Evolutionary conservation across 2,797 vertebrate species (phyloP).

Genomic region (Artibeus lituratus): DNA sequence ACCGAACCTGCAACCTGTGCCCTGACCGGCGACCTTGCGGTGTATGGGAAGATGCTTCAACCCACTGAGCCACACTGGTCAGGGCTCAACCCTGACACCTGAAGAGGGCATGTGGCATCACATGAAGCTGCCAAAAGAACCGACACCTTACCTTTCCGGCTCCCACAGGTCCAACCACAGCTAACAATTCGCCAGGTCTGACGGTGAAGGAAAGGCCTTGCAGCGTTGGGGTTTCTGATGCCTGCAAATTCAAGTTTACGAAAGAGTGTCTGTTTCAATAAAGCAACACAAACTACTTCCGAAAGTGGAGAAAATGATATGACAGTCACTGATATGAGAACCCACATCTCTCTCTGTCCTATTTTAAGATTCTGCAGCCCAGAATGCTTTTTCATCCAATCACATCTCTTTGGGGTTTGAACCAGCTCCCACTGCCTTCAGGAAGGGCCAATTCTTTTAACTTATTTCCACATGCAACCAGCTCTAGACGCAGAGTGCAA

Average conservation of each 20-base stretch:
- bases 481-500: not conserved
- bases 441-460: not conserved
- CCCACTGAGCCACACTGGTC: not conserved
- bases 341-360: not conserved
- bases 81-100: not conserved
- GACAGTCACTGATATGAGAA: not conserved
- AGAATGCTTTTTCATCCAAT: not conserved
- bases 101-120: accelerated
- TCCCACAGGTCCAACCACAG: constrained; percentile 94
- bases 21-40: not conserved
- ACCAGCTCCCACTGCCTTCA: not conserved
- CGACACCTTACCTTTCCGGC: constrained; percentile 90
- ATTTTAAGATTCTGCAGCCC: not conserved
- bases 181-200: constrained; percentile 89
- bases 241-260: constrained; percentile 74
- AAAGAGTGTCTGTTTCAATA: not conserved
- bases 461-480: not conserved
- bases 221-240: constrained; percentile 88
- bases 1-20: not conserved
- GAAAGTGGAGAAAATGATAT: not conserved
- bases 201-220: constrained; percentile 89
- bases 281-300: not conserved
- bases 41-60: not conserved
- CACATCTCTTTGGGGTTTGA: not conserved
- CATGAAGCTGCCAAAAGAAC: not conserved